phyloP scores from a whole-genome alignment of 2,113 vertebrate species.

The Myrmecobius fasciatus region DNA sequence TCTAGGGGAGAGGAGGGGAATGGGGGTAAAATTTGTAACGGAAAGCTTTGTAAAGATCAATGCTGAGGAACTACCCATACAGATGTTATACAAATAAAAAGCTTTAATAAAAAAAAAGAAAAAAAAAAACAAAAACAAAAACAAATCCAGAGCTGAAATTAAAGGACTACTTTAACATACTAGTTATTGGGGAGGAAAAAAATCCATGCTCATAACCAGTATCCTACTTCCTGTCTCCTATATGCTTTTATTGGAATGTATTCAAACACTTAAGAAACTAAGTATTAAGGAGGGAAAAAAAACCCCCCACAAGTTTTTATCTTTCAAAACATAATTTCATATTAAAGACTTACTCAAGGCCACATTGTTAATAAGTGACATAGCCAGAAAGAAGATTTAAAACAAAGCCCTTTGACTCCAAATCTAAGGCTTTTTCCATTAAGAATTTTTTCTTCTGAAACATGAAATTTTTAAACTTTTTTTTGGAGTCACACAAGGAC shows the following conservation, averaged over 20 bases:
- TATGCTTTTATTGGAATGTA: background rate
- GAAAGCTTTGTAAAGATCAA: too few relatives aligned
- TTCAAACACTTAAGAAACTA: background rate
- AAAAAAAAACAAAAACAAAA: too few relatives aligned
- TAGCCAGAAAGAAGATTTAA: background rate
- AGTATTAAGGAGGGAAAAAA: background rate
- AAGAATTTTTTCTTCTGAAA: background rate
- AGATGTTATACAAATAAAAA: too few relatives aligned
- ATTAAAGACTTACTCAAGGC: background rate
- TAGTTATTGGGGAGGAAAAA: background rate
- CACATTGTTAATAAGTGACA: background rate
- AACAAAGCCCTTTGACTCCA: background rate
- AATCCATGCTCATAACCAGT: background rate
- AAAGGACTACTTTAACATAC: rapidly evolving
- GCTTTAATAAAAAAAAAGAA: too few relatives aligned
- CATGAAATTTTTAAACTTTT: background rate
- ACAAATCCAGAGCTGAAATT: background rate
- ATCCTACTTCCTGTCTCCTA: background rate
- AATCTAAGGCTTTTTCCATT: background rate
- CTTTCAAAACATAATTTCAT: background rate
- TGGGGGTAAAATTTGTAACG: too few relatives aligned
- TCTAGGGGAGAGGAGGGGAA: too few relatives aligned
- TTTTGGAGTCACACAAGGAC: background rate
- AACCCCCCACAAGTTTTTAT: background rate
- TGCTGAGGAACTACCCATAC: too few relatives aligned